Evolutionary conservation across 2,888 invertebrate species (phyloP).

Genomic region (Neoscelio sp.): DNA sequence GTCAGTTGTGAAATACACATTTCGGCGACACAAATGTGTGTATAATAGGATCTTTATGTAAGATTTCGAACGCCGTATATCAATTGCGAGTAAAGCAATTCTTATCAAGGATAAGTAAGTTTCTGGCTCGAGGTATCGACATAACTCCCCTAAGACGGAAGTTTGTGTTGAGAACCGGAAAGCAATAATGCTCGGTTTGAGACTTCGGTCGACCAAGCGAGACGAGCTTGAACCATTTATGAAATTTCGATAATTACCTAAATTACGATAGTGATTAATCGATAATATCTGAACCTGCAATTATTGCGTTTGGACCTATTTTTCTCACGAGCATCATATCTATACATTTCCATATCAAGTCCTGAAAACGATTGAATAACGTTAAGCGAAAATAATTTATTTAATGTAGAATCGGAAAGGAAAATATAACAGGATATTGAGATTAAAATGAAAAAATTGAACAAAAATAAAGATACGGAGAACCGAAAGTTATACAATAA

Average conservation of each 20-base stretch:
- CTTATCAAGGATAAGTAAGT: slow-evolving; percentile 24
- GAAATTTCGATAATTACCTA: slow-evolving; percentile 58
- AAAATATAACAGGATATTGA: slow-evolving; percentile 1
- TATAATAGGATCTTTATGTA: too few relatives aligned
- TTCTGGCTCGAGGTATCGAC: slow-evolving; percentile 18
- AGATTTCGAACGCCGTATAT: too few relatives aligned
- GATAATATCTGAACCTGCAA: slow-evolving; percentile 13
- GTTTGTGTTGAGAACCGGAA: slow-evolving; percentile 50
- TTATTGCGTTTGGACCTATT: too few relatives aligned
- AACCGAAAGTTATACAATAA: not conserved
- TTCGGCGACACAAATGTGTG: too few relatives aligned
- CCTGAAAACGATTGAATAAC: too few relatives aligned
- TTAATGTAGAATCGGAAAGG: not conserved
- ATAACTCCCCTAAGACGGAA: slow-evolving; percentile 39
- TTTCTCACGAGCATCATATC: too few relatives aligned
- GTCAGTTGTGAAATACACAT: too few relatives aligned
- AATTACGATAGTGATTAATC: slow-evolving; percentile 53
- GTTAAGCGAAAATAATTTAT: not conserved
- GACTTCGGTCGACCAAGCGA: slow-evolving; percentile 20
- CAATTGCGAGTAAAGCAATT: too few relatives aligned
- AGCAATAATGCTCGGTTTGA: slow-evolving; percentile 51
- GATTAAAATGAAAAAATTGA: not conserved
- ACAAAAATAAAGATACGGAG: not conserved
- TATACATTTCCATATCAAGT: too few relatives aligned
- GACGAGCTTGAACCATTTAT: slow-evolving; percentile 39